Base-by-base conservation (phyloP, 2,797 vertebrate species). In the Eurystomus glaucurus region DNA sequence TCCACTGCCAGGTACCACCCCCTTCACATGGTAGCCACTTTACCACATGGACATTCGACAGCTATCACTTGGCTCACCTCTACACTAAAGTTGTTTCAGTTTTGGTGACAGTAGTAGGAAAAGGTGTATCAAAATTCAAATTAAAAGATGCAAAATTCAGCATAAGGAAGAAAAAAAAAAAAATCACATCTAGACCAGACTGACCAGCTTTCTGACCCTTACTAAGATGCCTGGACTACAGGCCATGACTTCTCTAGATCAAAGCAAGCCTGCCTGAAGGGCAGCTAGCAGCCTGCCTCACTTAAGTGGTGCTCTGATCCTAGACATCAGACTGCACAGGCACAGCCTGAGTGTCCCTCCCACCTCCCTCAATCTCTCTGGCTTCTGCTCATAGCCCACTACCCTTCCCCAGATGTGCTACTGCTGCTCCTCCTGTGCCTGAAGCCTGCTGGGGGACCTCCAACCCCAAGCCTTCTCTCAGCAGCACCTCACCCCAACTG, bases 51-150 rank as follows among this genome's bases (percentile, higher is more conserved):
- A 39, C 26, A 14, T 14, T 57, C 28, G 55, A 31, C 41, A 57
- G 35, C 55, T 75, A 11, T 6, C 46, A 61, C 26, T 70, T 66
- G 51, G 69, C 69, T 84, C 52, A 23, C 26, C 51, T 75, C 74
- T 35, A 4, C 0, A 0, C 14, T 20, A 25, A 15, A 14, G 10
- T 2, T 6, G 1, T 14, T 80, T 45, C 65, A 45, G n/a, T 68
- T 92, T 58, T 62, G 23, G 55, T 39, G 50, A n/a, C 37, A 72
- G 46, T 4, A 55, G 29, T 11, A 51, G 33, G 33, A 61, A 84
- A 89, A 69, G 4, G 28, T 65, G 4, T 10, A 15, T 7, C 23
- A 33, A 29, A 26, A 50, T 26, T 21, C 14, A 54, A 68, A 39
- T 22, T 12, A 29, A 85, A 46, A 50, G 1, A 45, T 33, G 28